These are phyloP conservation scores for Amphiduros pacificus DNA, from an alignment of 2,888 invertebrate genomes.

Conservation along the genomic window DNA sequence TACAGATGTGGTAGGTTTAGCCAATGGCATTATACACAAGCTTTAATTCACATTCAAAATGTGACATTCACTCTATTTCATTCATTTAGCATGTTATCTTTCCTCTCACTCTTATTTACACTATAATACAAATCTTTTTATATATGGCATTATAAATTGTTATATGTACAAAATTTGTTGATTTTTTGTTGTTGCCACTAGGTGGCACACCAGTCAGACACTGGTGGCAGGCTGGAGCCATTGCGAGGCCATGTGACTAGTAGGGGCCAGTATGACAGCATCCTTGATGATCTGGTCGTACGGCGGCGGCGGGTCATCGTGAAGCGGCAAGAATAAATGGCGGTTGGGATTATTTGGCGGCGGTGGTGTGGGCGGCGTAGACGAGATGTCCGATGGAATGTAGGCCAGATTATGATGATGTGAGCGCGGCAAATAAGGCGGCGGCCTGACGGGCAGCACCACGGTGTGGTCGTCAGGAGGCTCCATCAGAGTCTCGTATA, in stretches of 20 bases:
- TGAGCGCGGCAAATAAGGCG: not conserved
- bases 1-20: too few species aligned
- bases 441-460: not conserved
- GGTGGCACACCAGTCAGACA: too few species aligned
- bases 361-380: not conserved
- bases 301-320: not conserved
- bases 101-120: too few species aligned
- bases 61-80: too few species aligned
- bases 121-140: too few species aligned
- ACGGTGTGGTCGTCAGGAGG: not conserved
- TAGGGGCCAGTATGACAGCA: not conserved
- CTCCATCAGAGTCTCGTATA: slow-evolving; percentile 1
- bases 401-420: too few species aligned
- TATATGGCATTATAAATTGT: too few species aligned
- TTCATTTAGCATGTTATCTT: too few species aligned
- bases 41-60: too few species aligned
- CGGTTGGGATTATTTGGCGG: not conserved
- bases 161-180: too few species aligned
- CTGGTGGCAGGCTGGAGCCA: not conserved
- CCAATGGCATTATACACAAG: too few species aligned
- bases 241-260: not conserved
- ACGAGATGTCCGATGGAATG: not conserved
- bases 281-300: not conserved
- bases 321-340: not conserved
- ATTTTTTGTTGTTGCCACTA: too few species aligned